Evolutionary conservation across 1,140 invertebrate species (phyloP), one percentile per base, ranked within the genome.

Genomic region (Drosophila lacertosa): DNA sequence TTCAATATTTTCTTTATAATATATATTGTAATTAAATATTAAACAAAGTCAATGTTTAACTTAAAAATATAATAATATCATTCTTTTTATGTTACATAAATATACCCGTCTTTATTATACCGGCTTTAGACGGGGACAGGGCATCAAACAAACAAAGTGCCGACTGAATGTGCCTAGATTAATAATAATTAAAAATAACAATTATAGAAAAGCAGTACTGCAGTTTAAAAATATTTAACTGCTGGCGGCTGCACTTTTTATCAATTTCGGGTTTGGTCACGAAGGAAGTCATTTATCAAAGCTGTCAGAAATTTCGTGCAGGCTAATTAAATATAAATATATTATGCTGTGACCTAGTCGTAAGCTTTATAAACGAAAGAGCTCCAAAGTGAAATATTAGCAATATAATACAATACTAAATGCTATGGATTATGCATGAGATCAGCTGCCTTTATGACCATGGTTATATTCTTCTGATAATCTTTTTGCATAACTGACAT

Each of bases 261-360:
- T 22, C 24, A 20, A 7, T 35, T 51, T 40, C 15, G 55, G 7
- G 42, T 60, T 77, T 60, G 66, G 67, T 69, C 63, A 84, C 71
- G 63, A 66, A 80, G 74, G 83, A 86, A 86, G 83, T 57, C 77
- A 70, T 88, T 89, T 68, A 51, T 89, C 78, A 86, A 75, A 65
- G 65, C 50, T 78, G 82, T 86, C 77, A 77, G 35, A 42, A 42
- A 59, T 57, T 83, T 80, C 81, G 73, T 86, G 73, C 60, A 66
- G 48, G 63, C 64, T 76, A 79, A 84, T 83, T 83, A 84, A 76
- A 84, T 72, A 47, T 9, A 70, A 67, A 82, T 82, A 82, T 82
- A 77, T 72, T 65, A 65, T 50, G 18, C 51, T 20, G 32, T 18
- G 2, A 15, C 9, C 18, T 39, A 35, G 16, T 20, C 33, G 16